Base-by-base conservation (phyloP, 2,113 vertebrate genomes). In the Sigmodon hispidus region DNA sequence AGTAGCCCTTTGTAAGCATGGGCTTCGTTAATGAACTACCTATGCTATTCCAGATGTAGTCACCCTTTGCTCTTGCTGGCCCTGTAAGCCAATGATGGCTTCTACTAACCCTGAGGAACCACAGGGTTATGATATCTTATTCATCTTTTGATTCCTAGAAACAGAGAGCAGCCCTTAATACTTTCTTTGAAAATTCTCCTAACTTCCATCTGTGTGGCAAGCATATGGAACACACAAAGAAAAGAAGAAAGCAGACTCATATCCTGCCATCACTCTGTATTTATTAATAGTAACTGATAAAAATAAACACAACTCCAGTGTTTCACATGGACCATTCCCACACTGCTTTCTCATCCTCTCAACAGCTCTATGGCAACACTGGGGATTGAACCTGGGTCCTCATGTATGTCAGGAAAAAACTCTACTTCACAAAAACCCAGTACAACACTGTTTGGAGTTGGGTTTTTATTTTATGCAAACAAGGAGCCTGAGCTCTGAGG, bases 41-140 rank as follows among this genome's bases (percentile, higher is more conserved):
- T 0, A 1, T 0, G 21, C 31, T 48, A 7, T 40, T 34, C 36
- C n/a, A 7, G 24, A 17, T 16, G 12, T 13, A 1, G 21, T n/a
- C 75, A 50, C 34, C 40, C 8, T 61, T 40, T 86, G 69, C 3
- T 67, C 83, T 57, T 21, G 69, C 26, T 7, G 63, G 10, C 4
- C 34, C 24, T 63, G 26, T 34, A 0, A 45, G 40, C 5, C 40
- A 29, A 57, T 3, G 0, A 59, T 16, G 22, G 59, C n/a, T 70
- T 43, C 87, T 80, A 12, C 70, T 0, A 70, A 31, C 19, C 67
- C 31, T 19, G 13, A 83, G 57, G 50, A 67, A 50, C 15, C 15
- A 4, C 40, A 29, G 9, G 22, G 63, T 50, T 17, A 19, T 26
- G 34, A 17, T 17, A 22, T 50, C 52, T 70, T 57, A 5, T 36